Conservation (phyloP, 2,797 vertebrate species). For the Naso thynnoides region DNA sequence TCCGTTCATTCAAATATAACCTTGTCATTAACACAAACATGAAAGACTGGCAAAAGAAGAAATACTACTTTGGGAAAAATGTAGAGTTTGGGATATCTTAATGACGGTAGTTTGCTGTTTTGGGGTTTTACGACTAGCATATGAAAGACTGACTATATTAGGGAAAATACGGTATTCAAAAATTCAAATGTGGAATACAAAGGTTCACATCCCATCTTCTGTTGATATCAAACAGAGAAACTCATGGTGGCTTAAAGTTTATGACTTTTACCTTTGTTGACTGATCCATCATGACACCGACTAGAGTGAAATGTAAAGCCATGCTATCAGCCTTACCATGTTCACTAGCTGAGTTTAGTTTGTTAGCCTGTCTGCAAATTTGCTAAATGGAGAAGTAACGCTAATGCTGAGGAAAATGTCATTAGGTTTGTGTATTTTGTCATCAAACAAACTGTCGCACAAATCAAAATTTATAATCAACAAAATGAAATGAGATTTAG, state of each 20-base stretch:
- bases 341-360: not conserved
- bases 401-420: not conserved
- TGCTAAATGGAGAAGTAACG: not conserved
- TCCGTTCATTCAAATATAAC: slow-evolving; percentile 70
- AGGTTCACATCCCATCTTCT: not conserved
- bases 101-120: slow-evolving; percentile 9
- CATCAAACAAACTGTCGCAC: not conserved
- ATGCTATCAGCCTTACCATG: not conserved
- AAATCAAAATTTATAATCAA: not conserved
- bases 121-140: not conserved
- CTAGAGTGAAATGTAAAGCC: not conserved
- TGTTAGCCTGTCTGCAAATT: not conserved
- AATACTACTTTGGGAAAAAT: slow-evolving; percentile 36
- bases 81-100: slow-evolving; percentile 13
- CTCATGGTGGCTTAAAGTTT: not conserved
- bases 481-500: no score
- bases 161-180: slow-evolving; percentile 8
- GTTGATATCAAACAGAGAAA: not conserved
- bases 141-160: not conserved
- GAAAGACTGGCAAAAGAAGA: slow-evolving; percentile 16
- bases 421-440: not conserved
- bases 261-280: not conserved
- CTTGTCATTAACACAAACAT: slow-evolving; percentile 48
- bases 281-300: no score
- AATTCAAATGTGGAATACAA: not conserved